These are phyloP conservation scores for Zaprionus tsacasi DNA, from an alignment of 1,140 invertebrate genomes.

Conservation along the genomic window DNA sequence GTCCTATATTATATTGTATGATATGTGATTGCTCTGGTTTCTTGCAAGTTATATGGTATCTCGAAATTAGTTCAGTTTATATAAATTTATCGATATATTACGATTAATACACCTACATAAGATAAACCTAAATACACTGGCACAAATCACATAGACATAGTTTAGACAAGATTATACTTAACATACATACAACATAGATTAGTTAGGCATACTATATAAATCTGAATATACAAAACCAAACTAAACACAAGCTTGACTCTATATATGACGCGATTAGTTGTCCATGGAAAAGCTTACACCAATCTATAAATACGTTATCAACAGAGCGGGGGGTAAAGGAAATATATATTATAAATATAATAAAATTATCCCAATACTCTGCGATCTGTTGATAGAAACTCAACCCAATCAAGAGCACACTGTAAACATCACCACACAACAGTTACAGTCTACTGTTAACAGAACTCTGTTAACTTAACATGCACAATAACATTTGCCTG, in stretches of 20 bases:
- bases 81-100: constrained; percentile 18
- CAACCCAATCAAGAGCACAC: constrained; percentile 23
- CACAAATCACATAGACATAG: constrained; percentile 13
- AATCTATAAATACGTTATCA: not conserved
- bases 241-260: not conserved
- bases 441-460: constrained; percentile 39
- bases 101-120: constrained; percentile 17
- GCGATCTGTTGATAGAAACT: constrained; percentile 40
- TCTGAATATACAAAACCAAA: constrained; percentile 36
- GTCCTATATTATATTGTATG: constrained; percentile 54
- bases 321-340: constrained; percentile 24
- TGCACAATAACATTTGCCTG: not conserved
- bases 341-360: not conserved
- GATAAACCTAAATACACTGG: constrained; percentile 36
- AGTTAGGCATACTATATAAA: constrained; percentile 38
- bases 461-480: constrained; percentile 7
- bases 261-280: not conserved
- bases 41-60: constrained; percentile 58
- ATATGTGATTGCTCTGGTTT: constrained; percentile 62
- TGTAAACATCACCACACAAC: constrained; percentile 56
- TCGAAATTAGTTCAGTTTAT: constrained; percentile 28
- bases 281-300: not conserved
- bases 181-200: constrained; percentile 50
- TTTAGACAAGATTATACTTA: constrained; percentile 36
- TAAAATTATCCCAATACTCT: not conserved